phyloP scores from a whole-genome alignment of 2,113 vertebrate species.

The Galemys pyrenaicus region DNA sequence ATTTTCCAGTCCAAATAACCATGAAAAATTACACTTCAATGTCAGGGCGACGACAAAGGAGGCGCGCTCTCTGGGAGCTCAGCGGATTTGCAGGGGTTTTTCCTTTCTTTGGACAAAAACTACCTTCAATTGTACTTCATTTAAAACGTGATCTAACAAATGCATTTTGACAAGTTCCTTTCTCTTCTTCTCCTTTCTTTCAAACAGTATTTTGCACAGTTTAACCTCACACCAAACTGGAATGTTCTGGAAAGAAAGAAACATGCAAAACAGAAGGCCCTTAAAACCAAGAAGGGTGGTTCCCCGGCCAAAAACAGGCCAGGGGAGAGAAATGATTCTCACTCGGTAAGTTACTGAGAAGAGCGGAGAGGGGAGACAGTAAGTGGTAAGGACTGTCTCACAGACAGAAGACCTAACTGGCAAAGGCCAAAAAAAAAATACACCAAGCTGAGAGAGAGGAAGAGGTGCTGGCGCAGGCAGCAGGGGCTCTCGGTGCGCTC shows the following conservation, averaged over 20 bases:
- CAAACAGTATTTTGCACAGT: conserved; percentile 83
- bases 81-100: conserved; percentile 82
- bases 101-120: conserved; percentile 84
- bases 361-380: neutral
- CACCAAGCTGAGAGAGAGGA: fast-evolving
- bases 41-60: conserved; percentile 95
- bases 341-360: conserved; percentile 29
- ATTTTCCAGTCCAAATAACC: conserved; percentile 99
- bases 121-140: conserved; percentile 85
- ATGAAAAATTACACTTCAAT: conserved; percentile 99
- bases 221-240: conserved; percentile 83
- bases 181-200: conserved; percentile 81
- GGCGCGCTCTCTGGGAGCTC: conserved; percentile 83
- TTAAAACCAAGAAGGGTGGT: conserved; percentile 31
- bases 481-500: neutral
- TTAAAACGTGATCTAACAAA: conserved; percentile 87
- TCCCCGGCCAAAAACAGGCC: neutral
- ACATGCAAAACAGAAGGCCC: conserved; percentile 75
- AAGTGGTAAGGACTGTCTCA: fast-evolving
- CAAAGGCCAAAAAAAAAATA: neutral
- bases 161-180: conserved; percentile 85
- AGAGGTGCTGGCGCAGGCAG: neutral
- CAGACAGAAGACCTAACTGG: neutral
- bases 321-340: conserved; percentile 59
- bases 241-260: conserved; percentile 81